Evolutionary conservation across 1,140 invertebrate species (phyloP), one percentile per base, ranked within the genome.

Genomic region (Triops longicaudatus): DNA sequence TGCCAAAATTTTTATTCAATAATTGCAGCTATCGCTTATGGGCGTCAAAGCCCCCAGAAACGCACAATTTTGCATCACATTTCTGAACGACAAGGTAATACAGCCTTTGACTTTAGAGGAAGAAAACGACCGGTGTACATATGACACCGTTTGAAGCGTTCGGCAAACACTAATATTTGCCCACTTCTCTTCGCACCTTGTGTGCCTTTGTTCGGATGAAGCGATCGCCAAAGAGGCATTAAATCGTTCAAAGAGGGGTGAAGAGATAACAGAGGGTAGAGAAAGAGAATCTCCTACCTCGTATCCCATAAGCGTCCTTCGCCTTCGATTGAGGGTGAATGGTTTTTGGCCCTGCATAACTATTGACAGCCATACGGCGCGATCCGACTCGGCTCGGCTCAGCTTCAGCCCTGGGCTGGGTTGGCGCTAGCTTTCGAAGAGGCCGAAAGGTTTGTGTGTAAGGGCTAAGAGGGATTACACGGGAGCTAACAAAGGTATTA

Each of bases 401-500:
- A 7, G 31, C 31, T 37, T 7, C 2, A 37, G 31, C 31, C 31
- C 7, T 37, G 31, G 31, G 31, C 31, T 14, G 10, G 50, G 50
- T 22, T 63, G 50, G 50, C 50, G 14, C 5, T 22, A 63, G 50
- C 50, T 63, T 14, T 63, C 17, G 50, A 63, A 37, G 31, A 2
- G 50, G 7, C 17, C 50, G 17, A 63, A 63, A 63, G 50, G 50
- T 63, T 63, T 63, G 50, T 37, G 31, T 63, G 50, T 63, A 63
- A 63, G 50, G 50, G 14, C 50, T 63, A 63, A 63, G 50, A 63
- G 50, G 50, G 50, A 63, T 63, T 63, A 63, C 50, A 63, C 50
- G 50, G 50, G 50, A 22, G 50, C 50, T 63, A 63, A 63, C 50
- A 63, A 63, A 63, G 50, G 50, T 63, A 63, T 63, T 63, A 63